These are phyloP conservation scores for Cotesia congregata DNA, from an alignment of 2,888 invertebrate species.

Conservation along the genomic window DNA sequence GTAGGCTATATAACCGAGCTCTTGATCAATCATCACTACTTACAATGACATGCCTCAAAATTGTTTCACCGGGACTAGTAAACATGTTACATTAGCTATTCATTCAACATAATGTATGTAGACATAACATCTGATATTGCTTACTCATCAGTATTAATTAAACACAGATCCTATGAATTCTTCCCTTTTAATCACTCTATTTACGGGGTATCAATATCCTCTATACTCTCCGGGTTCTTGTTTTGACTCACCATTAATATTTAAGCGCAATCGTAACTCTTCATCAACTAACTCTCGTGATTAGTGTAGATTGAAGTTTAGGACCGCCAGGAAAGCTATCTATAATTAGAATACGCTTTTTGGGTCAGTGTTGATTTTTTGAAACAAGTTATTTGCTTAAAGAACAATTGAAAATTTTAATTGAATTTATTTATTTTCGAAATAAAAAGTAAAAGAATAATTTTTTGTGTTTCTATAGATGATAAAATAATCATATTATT, in stretches of 20 bases:
- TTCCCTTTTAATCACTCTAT: constrained; percentile 5
- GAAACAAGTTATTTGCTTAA: no score
- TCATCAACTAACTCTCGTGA: no score
- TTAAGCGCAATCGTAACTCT: background rate
- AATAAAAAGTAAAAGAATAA: no score
- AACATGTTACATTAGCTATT: constrained; percentile 10
- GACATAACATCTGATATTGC: background rate
- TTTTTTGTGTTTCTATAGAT: no score
- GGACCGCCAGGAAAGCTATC: background rate
- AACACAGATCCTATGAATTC: background rate
- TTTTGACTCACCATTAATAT: background rate
- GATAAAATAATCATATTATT: no score
- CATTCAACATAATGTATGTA: constrained; percentile 18
- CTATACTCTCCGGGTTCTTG: background rate
- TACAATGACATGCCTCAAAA: constrained; percentile 36
- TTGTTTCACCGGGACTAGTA: constrained; percentile 6
- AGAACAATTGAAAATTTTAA: no score
- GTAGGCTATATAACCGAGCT: background rate
- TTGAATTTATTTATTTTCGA: no score
- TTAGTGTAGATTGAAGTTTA: background rate
- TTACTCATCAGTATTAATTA: background rate
- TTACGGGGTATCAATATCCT: background rate
- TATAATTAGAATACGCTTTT: no score
- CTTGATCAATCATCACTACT: constrained; percentile 29
- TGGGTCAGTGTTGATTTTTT: no score